Base-by-base conservation (phyloP, 1,140 invertebrate species). In the Anastatus disparis region DNA sequence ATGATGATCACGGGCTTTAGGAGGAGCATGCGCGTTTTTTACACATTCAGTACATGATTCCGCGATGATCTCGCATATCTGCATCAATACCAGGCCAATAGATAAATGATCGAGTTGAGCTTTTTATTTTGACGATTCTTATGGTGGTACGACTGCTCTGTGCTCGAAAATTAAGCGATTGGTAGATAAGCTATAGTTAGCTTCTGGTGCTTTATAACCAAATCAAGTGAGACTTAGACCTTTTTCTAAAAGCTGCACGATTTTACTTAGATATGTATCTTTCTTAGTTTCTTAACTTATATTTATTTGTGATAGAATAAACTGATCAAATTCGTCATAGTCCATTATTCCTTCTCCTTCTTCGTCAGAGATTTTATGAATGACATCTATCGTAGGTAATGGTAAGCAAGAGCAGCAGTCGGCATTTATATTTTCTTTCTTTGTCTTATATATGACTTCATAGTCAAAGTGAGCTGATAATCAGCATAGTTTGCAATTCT, bases 121-220 rank as follows among this genome's bases (percentile, higher is more conserved):
- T 70, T 75, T 89, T 89, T 82, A 87, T 88, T 68, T 81, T 80
- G 1, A 83, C 81, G 9, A 88, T 82, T 3, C 85, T 86, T 13
- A 78, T 64, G 55, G 26, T 20, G 78, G 82, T 24, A 84, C 72
- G n/a, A 80, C 71, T 20, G 82, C 75, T 59, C 76, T 26, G 29
- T 76, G 76, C 27, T 77, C 74, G 10, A 76, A 76, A 7, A 79
- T 24, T 7, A 75, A 15, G 24, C 63, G 78, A 4, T 63, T 63
- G 9, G 71, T n/a, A 1, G 55, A n/a, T n/a, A n/a, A n/a, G n/a
- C n/a, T n/a, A n/a, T n/a, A n/a, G n/a, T n/a, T n/a, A n/a, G n/a
- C n/a, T n/a, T n/a, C n/a, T n/a, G n/a, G n/a, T n/a, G n/a, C n/a
- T n/a, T n/a, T n/a, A n/a, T n/a, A n/a, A n/a, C n/a, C n/a, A n/a